Evolutionary conservation across 2,797 vertebrate genomes (phyloP), one percentile per base, ranked within the genome.

Genomic region (Pithecia hirsuta): DNA sequence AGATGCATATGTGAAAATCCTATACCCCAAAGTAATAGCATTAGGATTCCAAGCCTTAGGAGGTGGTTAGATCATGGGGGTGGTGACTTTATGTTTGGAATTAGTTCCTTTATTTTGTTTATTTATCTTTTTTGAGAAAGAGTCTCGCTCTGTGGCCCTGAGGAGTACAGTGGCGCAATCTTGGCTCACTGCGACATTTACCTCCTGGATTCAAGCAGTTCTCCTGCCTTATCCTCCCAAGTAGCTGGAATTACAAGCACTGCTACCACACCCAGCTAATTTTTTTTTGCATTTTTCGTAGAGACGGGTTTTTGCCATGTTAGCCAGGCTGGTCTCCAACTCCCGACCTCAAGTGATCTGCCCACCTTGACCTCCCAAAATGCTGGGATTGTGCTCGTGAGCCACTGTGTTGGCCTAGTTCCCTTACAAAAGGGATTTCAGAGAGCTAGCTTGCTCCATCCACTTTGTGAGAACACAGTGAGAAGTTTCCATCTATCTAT

Each of bases 31-130:
- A 3, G 4, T 70, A 7, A 33, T 44, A 7, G 22, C 1, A 5
- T 24, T 14, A 52, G 52, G 2, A 55, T 33, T 1, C 6, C 0
- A 22, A 5, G 22, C 33, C 22, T 36, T 36, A 55, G 12, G 28
- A 52, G 28, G 6, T 41, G 44, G 26, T 12, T 72, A 61, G 13
- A 7, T 46, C 36, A 13, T 75, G 6, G 50, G 22, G 39, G 2
- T 48, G 13, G 6, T 11, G 4, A 4, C 2, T 44, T 83, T 13
- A 12, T 39, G 13, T 11, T 2, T 15, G 36, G 12, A 8, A 61
- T 61, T 24, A 55, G 26, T 19, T 67, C 15, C 33, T 3, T n/a
- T 67, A 33, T n/a, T 64, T 64, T 64, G 19, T 67, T 64, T 17
- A 33, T 59, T 28, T 59, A 61, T 61, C 5, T 19, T 67, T n/a